Base-by-base conservation (phyloP, 2,797 vertebrate species). In the Varecia variegata region DNA sequence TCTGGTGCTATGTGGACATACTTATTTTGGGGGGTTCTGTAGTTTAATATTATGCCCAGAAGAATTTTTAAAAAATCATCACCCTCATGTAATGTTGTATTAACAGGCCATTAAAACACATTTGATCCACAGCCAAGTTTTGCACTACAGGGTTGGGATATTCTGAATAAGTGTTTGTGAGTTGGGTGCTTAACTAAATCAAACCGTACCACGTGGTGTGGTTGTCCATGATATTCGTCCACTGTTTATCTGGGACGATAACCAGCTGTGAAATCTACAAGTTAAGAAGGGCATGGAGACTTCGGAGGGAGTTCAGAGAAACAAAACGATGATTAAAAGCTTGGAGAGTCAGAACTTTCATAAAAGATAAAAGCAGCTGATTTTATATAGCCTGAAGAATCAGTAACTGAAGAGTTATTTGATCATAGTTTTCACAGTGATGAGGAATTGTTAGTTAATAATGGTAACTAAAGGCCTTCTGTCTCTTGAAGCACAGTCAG, bases 41-140 rank as follows among this genome's bases (percentile, higher is more conserved):
- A 83, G 77, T 95, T 96, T 93, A 45, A 10, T 18, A 43, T 7
- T 87, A 62, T 0, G 0, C 77, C 67, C 84, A 88, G 52, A 86
- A 95, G 96, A 0, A 10, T 79, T 96, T 93, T 70, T 80, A 70
- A 96, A 95, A 70, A 97, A 54, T 95, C 35, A 15, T 15, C 30
- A 76, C 96, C 94, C 87, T 92, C 62, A 17, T 76, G 67, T 96
- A 96, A 94, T 94, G 71, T 80, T 86, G 21, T 89, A 96, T 88
- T 96, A 95, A 90, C 87, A 96, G 88, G 74, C 85, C 71, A 92
- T 97, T 97, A 96, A 97, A 97, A 93, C 50, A 23, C 89, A 95
- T 94, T 93, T 96, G 97, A 94, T 56, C 54, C 68, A 40, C 21
- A 52, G 96, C 96, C 97, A 97, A 94, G 89, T 80, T 95, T 96